Evolutionary conservation across 1,140 invertebrate genomes (phyloP).

Genomic region (Solenopsis invicta): DNA sequence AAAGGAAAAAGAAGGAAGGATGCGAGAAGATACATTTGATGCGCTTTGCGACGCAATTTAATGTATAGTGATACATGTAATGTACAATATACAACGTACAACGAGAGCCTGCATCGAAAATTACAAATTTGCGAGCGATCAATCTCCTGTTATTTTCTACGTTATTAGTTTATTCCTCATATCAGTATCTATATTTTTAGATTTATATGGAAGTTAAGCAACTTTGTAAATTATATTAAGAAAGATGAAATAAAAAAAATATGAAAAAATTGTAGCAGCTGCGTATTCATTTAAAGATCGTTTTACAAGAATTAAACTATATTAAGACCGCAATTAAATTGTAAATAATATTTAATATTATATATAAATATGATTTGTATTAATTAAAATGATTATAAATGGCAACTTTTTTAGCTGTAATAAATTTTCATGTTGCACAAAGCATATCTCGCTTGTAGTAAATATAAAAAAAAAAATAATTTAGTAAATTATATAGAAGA

Average conservation of each 20-base stretch:
- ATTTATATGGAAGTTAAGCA: slow-evolving; percentile 79
- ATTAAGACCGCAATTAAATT: not conserved
- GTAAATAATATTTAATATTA: not conserved
- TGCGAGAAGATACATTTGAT: slow-evolving; percentile 50
- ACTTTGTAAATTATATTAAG: slow-evolving; percentile 85
- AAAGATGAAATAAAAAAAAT: slow-evolving; percentile 78
- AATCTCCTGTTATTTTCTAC: slow-evolving; percentile 82
- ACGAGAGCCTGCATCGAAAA: slow-evolving; percentile 64
- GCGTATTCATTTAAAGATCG: not conserved
- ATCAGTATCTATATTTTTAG: slow-evolving; percentile 81
- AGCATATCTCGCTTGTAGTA: not conserved
- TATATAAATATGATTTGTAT: not conserved
- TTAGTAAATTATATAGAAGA: not conserved
- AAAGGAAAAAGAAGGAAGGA: not conserved
- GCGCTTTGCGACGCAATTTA: slow-evolving; percentile 61
- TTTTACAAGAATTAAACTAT: not conserved
- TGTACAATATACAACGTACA: slow-evolving; percentile 81
- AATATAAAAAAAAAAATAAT: not conserved
- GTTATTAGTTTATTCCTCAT: slow-evolving; percentile 74
- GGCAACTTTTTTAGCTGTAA: not conserved
- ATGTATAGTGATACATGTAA: slow-evolving; percentile 77
- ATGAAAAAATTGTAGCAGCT: slow-evolving; percentile 46
- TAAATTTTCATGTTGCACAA: not conserved
- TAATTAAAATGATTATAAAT: slow-evolving; percentile 11
- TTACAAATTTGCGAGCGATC: slow-evolving; percentile 68